Conservation (phyloP, 2,113 vertebrate species). For the Plecotus auritus region DNA sequence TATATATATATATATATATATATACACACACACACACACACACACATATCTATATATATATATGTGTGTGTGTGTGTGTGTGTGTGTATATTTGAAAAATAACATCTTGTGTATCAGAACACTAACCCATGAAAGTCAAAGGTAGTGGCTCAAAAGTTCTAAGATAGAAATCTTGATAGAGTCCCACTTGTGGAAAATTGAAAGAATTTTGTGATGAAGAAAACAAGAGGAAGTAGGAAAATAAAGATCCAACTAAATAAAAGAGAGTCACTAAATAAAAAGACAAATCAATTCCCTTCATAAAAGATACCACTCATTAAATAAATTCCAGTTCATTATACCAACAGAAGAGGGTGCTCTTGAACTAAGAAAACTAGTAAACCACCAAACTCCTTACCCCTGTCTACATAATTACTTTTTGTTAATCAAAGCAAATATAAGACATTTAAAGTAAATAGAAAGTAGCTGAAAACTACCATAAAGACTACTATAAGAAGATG, state of each 20-base stretch:
- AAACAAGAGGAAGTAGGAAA: neutral
- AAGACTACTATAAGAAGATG: neutral
- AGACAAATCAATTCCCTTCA: neutral
- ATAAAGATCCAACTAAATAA: neutral
- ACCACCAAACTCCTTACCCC: neutral
- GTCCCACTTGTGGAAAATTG: neutral
- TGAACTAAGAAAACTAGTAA: constrained; percentile 34
- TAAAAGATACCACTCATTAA: neutral
- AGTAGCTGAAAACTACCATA: neutral
- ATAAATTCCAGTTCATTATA: constrained; percentile 32
- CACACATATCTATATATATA: too few species aligned
- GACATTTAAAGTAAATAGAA: neutral
- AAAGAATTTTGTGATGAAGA: neutral
- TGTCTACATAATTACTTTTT: neutral
- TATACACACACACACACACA: too few species aligned
- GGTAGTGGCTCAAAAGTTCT: neutral
- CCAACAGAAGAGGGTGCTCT: constrained; percentile 60
- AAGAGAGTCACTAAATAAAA: neutral
- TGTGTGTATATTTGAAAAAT: neutral
- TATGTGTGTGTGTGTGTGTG: too few species aligned
- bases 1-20: neutral
- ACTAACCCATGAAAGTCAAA: neutral
- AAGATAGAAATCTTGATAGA: neutral
- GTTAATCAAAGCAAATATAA: neutral
- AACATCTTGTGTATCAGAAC: neutral